phyloP scores from a whole-genome alignment of 2,888 invertebrate species.

The Dinocampus coccinellae region DNA sequence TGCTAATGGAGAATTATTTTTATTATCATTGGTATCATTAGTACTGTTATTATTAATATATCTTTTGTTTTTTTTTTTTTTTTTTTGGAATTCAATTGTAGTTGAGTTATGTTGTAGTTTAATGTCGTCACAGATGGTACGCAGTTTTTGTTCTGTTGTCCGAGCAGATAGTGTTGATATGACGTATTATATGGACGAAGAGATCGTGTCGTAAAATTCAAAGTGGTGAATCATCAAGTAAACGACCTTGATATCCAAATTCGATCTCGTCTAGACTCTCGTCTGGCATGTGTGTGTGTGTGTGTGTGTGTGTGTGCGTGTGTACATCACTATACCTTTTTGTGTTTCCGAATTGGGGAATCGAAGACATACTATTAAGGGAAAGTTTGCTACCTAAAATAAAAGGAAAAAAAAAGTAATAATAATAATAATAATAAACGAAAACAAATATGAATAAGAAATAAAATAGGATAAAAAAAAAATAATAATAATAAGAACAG shows the following conservation, averaged over 20 bases:
- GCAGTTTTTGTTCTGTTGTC: neutral
- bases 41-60: neutral
- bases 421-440: constrained; percentile 3
- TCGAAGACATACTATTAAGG: neutral
- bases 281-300: constrained; percentile 30
- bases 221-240: constrained; percentile 14
- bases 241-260: constrained; percentile 45
- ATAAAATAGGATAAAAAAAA: neutral
- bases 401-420: neutral
- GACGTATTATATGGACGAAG: constrained; percentile 18
- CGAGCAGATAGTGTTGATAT: constrained; percentile 12
- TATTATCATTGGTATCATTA: no score
- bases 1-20: neutral
- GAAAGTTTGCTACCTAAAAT: constrained; percentile 1
- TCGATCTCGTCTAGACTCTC: constrained; percentile 40
- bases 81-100: neutral
- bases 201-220: constrained; percentile 21
- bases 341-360: neutral
- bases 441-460: neutral
- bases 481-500: neutral
- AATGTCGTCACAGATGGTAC: neutral
- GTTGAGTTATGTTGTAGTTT: neutral
- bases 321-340: neutral
- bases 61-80: neutral
- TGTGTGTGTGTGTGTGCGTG: constrained; percentile 12